Base-by-base conservation (phyloP, 2,113 vertebrate genomes). In the Cairina moschata region DNA sequence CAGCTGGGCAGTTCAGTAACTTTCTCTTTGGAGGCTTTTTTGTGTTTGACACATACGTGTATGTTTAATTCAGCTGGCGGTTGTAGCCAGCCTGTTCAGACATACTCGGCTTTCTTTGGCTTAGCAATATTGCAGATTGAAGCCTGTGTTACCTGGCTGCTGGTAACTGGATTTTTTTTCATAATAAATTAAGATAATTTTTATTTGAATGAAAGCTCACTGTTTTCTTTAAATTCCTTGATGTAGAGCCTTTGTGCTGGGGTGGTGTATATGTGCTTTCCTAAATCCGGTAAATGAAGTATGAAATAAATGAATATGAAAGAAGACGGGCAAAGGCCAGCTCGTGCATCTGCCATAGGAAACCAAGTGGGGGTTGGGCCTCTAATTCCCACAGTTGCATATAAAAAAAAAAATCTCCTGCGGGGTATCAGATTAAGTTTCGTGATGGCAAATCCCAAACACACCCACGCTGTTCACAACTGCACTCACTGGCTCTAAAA, bases 281-380 rank as follows among this genome's bases (percentile, higher is more conserved):
- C 67, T 67, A 74, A 88, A 54, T 76, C 22, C 85, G 29, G 22
- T 80, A 68, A 69, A 59, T 23, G 31, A 88, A 66, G 8, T 69
- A 40, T 62, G 50, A 84, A 95, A 52, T 83, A 50, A 73, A 20
- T 46, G 28, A 26, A 23, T 83, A 22, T 36, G 31, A 46, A n/a
- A 76, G 21, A 67, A 76, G 23, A 8, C 20, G 83, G 87, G 40
- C 11, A 55, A 83, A 89, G n/a, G 17, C 15, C 16, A 32, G 17
- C 34, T 80, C 17, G 3, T 62, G 55, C 31, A 90, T 28, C 74
- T 91, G 67, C 78, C 15, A 13, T 9, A 36, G 72, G 38, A 79
- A 91, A 58, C 13, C 13, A 18, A 0, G 0, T 42, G 9, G 29
- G 62, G 18, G 11, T 1, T 17, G 20, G 28, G 10, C 16, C 40